Evolutionary conservation across 2,888 invertebrate species (phyloP).

Genomic region (Fragum whitleyi): DNA sequence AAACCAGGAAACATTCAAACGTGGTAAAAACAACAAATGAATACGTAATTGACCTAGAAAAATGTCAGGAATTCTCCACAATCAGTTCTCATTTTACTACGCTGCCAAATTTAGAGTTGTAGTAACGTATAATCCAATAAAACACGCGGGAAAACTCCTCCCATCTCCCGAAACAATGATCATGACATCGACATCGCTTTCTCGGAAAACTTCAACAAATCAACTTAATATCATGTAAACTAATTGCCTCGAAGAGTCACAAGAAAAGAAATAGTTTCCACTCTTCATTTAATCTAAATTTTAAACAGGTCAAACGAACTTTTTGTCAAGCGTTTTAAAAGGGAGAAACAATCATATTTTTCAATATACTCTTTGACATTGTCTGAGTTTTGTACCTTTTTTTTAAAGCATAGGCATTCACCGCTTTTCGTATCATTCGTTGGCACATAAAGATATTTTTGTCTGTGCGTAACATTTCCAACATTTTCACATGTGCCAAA

Average conservation of each 20-base stretch:
- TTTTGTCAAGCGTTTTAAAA: not conserved
- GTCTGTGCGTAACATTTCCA: no score
- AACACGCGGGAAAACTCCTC: conserved; percentile 12
- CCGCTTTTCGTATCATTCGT: no score
- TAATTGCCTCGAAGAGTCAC: conserved; percentile 24
- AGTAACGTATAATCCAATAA: conserved; percentile 25
- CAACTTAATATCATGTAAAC: conserved; percentile 26
- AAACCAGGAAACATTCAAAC: not conserved
- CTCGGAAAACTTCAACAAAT: conserved; percentile 11
- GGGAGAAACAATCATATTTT: not conserved
- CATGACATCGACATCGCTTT: conserved; percentile 8
- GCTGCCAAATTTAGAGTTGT: conserved; percentile 9
- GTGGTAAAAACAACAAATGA: conserved; percentile 7
- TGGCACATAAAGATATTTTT: no score
- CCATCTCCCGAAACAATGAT: conserved; percentile 5
- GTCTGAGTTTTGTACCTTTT: no score
- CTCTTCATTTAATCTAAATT: conserved; percentile 46
- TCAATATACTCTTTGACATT: no score
- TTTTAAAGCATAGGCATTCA: no score
- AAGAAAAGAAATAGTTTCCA: conserved; percentile 20
- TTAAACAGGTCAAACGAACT: conserved; percentile 36
- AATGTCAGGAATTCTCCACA: conserved; percentile 15
- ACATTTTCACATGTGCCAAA: no score
- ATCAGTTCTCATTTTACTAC: conserved; percentile 24
- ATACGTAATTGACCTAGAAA: conserved; percentile 27